These are phyloP conservation scores for Mastacembelus armatus DNA, from an alignment of 2,797 vertebrate species.

Conservation along the genomic window DNA sequence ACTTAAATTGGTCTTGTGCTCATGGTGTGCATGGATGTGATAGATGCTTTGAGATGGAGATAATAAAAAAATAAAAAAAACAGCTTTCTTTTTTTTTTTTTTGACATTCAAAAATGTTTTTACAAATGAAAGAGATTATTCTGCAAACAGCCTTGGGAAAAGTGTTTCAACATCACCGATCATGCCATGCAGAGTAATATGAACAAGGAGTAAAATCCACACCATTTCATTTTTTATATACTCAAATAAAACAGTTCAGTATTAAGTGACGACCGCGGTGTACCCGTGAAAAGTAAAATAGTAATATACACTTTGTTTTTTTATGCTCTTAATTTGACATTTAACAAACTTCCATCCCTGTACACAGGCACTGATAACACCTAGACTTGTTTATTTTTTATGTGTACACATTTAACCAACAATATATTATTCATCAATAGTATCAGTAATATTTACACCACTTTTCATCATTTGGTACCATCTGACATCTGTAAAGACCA, in stretches of 20 bases:
- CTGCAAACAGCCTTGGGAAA: constrained; percentile 62
- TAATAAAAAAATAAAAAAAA: constrained; percentile 5
- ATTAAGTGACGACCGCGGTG: constrained; percentile 69
- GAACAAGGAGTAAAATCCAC: constrained; percentile 77
- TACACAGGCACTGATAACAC: constrained; percentile 78
- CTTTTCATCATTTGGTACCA: constrained; percentile 76
- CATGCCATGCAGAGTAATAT: constrained; percentile 85
- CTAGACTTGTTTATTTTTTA: constrained; percentile 62
- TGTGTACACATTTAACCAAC: constrained; percentile 79
- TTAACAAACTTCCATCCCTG: constrained; percentile 68
- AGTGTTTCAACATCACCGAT: constrained; percentile 76
- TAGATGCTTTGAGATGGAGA: constrained; percentile 37
- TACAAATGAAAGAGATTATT: constrained; percentile 59
- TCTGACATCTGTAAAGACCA: constrained; percentile 65
- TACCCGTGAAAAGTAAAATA: constrained; percentile 76
- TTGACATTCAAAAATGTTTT: constrained; percentile 60
- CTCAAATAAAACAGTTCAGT: constrained; percentile 66
- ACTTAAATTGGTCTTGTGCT: constrained; percentile 52
- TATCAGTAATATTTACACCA: constrained; percentile 81
- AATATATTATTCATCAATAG: constrained; percentile 78
- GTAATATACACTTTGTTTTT: constrained; percentile 64
- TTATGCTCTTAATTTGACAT: constrained; percentile 57
- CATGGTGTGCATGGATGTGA: constrained; percentile 27
- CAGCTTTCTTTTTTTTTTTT: constrained; percentile 32
- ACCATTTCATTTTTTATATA: constrained; percentile 57